phyloP scores from a whole-genome alignment of 2,888 invertebrate genomes.

The Rhabditophanes sp. region DNA sequence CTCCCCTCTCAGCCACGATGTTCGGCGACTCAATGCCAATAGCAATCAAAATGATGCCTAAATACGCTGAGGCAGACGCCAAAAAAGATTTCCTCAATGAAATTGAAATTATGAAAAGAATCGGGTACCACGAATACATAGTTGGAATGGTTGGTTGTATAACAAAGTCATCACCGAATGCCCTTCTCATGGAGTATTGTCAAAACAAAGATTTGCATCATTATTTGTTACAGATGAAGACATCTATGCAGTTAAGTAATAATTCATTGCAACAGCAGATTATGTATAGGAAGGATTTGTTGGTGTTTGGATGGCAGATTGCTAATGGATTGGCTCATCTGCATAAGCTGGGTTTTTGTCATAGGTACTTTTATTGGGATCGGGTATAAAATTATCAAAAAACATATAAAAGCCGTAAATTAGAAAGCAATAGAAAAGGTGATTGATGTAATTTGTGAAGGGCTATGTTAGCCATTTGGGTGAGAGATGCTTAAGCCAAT shows the following conservation, averaged over 20 bases:
- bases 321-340: constrained; percentile 32
- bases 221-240: constrained; percentile 8
- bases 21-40: constrained; percentile 4
- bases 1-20: not conserved
- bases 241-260: not conserved
- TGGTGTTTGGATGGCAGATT: constrained; percentile 38
- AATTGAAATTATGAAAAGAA: constrained; percentile 33
- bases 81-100: constrained; percentile 26
- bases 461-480: too few relatives aligned
- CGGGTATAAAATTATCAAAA: too few relatives aligned
- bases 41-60: constrained; percentile 24
- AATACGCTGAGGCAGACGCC: constrained; percentile 26
- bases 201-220: constrained; percentile 23
- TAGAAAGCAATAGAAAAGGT: too few relatives aligned
- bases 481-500: too few relatives aligned
- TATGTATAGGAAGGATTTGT: constrained; percentile 30
- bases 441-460: too few relatives aligned
- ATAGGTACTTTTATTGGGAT: constrained; percentile 13
- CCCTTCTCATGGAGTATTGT: constrained; percentile 32
- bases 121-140: constrained; percentile 31
- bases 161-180: constrained; percentile 17
- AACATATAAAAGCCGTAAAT: constrained; percentile 9
- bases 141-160: constrained; percentile 40
- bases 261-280: constrained; percentile 30
- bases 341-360: not conserved